Percentiles rank a stretch among this genome's conserved stretches.
Conservation (phyloP, 2,113 vertebrate genomes). For the Ascaphus truei region DNA sequence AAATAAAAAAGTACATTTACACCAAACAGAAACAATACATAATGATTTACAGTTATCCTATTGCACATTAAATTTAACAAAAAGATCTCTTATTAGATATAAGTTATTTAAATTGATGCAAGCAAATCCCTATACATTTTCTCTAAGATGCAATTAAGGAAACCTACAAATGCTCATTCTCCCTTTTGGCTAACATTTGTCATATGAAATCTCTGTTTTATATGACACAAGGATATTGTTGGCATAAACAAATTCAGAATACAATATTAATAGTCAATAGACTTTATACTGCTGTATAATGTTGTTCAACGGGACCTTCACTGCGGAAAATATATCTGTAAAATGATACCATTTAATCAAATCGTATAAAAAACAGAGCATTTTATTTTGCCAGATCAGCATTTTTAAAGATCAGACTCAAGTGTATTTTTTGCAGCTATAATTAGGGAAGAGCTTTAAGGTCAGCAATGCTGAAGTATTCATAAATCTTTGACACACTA, state of each 20-base stretch:
- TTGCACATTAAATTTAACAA: constrained; percentile 15
- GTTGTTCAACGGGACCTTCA: neutral
- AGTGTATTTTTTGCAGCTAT: constrained; percentile 6
- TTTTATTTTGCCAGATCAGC: constrained; percentile 12
- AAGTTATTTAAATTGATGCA: constrained; percentile 23
- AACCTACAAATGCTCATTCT: constrained; percentile 6
- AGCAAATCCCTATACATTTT: neutral
- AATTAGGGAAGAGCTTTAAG: constrained; percentile 22
- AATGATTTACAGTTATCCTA: constrained; percentile 10
- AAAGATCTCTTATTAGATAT: constrained; percentile 14
- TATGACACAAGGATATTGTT: neutral
- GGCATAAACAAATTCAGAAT: constrained; percentile 13
- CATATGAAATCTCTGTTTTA: neutral
- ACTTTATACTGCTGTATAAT: neutral
- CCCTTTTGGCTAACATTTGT: constrained; percentile 6
- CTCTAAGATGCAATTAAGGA: constrained; percentile 14
- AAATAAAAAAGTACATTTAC: constrained; percentile 6
- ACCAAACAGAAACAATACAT: constrained; percentile 9
- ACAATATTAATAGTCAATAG: constrained; percentile 7
- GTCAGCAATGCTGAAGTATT: constrained; percentile 19
- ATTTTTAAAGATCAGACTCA: constrained; percentile 16
- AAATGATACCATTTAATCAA: neutral
- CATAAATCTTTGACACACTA: constrained; percentile 26
- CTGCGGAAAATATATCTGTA: neutral
- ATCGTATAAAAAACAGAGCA: neutral